Percentiles rank a stretch among this genome's conserved stretches.
Evolutionary conservation across 2,888 invertebrate genomes (phyloP).

Genomic region (Helicoverpa assulta): DNA sequence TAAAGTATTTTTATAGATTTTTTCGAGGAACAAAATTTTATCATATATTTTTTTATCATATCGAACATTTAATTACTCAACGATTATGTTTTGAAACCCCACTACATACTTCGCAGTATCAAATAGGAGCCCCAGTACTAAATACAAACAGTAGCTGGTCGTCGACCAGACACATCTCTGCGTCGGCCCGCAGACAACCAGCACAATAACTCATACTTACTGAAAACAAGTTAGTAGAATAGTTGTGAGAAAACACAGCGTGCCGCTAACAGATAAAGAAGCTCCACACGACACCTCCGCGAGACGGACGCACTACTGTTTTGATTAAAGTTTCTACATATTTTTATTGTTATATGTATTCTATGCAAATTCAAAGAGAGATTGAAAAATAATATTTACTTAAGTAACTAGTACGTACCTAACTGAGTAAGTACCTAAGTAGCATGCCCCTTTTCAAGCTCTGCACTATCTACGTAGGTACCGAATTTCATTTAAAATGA

Average conservation of each 20-base stretch:
- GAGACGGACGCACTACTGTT: constrained; percentile 38
- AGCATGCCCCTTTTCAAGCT: too few species aligned
- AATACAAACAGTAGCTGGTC: constrained; percentile 27
- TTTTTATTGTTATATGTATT: constrained; percentile 10
- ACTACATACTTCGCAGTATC: background rate
- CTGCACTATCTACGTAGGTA: too few species aligned
- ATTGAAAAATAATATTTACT: background rate
- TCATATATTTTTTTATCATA: too few species aligned
- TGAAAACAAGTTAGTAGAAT: constrained; percentile 74
- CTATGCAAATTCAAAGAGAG: constrained; percentile 39
- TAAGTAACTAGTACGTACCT: background rate
- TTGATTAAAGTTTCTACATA: constrained; percentile 32
- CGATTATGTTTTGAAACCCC: too few species aligned
- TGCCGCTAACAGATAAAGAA: constrained; percentile 78
- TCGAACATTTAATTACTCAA: too few species aligned
- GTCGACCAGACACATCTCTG: constrained; percentile 27
- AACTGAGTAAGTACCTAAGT: too few species aligned
- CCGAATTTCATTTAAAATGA: too few species aligned
- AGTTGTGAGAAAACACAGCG: constrained; percentile 71
- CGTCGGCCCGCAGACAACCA: constrained; percentile 60
- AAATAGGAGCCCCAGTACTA: constrained; percentile 11
- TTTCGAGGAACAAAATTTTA: too few species aligned
- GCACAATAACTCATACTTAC: constrained; percentile 82
- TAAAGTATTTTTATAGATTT: too few species aligned
- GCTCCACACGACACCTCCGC: constrained; percentile 49